Evolutionary conservation across 2,797 vertebrate genomes (phyloP).

Genomic region (Ispidina picta): DNA sequence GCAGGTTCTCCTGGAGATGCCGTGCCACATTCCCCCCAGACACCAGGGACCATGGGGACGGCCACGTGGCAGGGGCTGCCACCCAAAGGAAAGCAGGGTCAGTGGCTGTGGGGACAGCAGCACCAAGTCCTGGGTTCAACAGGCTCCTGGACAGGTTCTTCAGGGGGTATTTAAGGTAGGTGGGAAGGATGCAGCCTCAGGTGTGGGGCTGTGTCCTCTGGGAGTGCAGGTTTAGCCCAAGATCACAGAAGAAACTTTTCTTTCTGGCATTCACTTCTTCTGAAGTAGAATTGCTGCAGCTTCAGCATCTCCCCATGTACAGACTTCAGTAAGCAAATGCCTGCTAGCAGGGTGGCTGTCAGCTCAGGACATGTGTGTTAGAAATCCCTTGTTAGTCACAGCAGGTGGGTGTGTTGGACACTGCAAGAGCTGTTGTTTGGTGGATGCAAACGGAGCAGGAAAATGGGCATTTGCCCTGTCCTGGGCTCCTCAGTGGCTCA

Average conservation of each 20-base stretch:
- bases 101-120: background rate
- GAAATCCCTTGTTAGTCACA: slow-evolving; percentile 42
- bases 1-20: slow-evolving; percentile 22
- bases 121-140: background rate
- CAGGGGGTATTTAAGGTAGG: background rate
- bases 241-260: background rate
- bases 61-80: background rate
- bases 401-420: slow-evolving; percentile 38
- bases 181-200: background rate
- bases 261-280: background rate
- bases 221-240: background rate
- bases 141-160: background rate
- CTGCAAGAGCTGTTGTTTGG: slow-evolving; percentile 55
- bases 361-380: slow-evolving; percentile 40
- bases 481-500: slow-evolving; percentile 13
- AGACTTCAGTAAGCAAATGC: slow-evolving; percentile 41
- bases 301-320: background rate
- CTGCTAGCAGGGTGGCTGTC: slow-evolving; percentile 41
- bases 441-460: slow-evolving; percentile 32
- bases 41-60: rapidly evolving
- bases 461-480: slow-evolving; percentile 25
- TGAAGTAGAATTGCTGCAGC: background rate
- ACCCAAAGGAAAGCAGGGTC: rapidly evolving
- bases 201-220: background rate
- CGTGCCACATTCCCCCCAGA: background rate